These are phyloP conservation scores for Macrocentrus cingulum DNA, from an alignment of 1,140 invertebrate genomes.

Conservation along the genomic window DNA sequence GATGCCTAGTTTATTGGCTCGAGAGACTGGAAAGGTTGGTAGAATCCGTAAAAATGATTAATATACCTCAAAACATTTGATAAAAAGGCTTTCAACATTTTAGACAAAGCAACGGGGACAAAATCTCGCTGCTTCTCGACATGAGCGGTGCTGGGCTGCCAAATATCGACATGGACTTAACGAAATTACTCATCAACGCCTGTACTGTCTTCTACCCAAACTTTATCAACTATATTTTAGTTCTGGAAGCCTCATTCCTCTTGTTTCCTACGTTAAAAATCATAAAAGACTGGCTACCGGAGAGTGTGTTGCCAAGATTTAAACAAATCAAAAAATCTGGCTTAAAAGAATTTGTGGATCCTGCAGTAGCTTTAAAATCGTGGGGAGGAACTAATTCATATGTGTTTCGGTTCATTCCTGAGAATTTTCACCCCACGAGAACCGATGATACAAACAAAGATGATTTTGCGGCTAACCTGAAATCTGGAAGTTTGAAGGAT, in stretches of 20 bases:
- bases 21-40: conserved; percentile 79
- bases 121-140: conserved; percentile 86
- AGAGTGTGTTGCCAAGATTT: conserved; percentile 86
- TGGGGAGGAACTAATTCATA: conserved; percentile 88
- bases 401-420: conserved; percentile 71
- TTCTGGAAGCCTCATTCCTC: conserved; percentile 94
- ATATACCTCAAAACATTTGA: neutral
- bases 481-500: too few relatives aligned
- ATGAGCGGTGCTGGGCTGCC: conserved; percentile 81
- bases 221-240: conserved; percentile 87
- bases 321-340: conserved; percentile 82
- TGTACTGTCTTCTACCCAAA: conserved; percentile 91
- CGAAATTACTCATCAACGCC: conserved; percentile 80
- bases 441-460: too few relatives aligned
- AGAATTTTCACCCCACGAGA: too few relatives aligned
- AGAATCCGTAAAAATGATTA: neutral
- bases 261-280: conserved; percentile 91
- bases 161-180: conserved; percentile 88
- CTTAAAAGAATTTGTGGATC: conserved; percentile 75
- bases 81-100: too few relatives aligned
- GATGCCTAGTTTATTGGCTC: conserved; percentile 84
- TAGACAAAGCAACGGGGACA: conserved; percentile 73
- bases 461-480: too few relatives aligned
- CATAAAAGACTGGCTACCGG: conserved; percentile 84
- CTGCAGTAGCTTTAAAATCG: conserved; percentile 71